phyloP scores from a whole-genome alignment of 2,888 invertebrate species.

The Cactoblastis cactorum region DNA sequence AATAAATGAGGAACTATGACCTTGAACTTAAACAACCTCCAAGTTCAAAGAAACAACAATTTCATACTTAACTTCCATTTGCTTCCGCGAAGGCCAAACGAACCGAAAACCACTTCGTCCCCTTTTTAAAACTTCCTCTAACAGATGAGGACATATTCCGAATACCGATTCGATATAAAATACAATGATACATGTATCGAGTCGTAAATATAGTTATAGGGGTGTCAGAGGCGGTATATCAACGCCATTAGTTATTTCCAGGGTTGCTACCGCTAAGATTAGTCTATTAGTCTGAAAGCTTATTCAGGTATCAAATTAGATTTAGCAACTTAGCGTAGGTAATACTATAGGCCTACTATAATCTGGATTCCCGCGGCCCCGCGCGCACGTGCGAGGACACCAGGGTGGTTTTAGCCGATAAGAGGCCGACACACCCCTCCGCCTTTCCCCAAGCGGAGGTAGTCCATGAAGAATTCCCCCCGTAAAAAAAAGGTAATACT shows the following conservation, averaged over 20 bases:
- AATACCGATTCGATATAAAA: conserved; percentile 64
- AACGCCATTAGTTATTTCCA: conserved; percentile 46
- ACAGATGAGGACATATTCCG: conserved; percentile 67
- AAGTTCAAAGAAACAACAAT: background rate
- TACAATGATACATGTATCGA: conserved; percentile 64
- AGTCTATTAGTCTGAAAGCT: too few relatives aligned
- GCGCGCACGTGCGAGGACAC: too few relatives aligned
- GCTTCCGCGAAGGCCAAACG: background rate
- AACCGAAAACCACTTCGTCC: conserved; percentile 39
- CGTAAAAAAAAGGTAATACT: too few relatives aligned
- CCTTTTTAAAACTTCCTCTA: conserved; percentile 63
- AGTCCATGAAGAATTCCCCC: too few relatives aligned
- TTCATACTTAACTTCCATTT: background rate
- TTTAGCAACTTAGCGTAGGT: too few relatives aligned
- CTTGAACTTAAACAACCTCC: background rate
- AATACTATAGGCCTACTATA: too few relatives aligned
- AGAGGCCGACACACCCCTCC: too few relatives aligned
- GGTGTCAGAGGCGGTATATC: conserved; percentile 49
- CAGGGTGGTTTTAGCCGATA: too few relatives aligned
- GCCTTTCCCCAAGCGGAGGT: too few relatives aligned
- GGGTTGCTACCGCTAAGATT: background rate
- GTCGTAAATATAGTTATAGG: conserved; percentile 54
- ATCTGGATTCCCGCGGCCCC: too few relatives aligned
- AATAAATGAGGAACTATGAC: background rate
- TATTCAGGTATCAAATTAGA: too few relatives aligned